Base-by-base conservation (phyloP, 2,888 invertebrate genomes). In the Kuschelorhynchus macadamiae region DNA sequence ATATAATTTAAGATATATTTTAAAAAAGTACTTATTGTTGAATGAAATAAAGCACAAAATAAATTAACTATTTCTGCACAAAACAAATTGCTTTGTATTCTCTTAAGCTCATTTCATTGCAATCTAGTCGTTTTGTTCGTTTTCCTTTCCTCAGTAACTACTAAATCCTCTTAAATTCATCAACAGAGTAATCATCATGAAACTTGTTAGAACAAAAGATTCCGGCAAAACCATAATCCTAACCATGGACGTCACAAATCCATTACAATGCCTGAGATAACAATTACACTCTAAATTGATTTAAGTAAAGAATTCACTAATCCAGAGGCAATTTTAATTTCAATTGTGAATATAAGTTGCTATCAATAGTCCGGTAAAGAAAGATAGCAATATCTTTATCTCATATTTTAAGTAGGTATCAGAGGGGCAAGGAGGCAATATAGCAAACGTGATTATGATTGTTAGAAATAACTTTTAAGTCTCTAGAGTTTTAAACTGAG, bases 151-250 rank as follows among this genome's bases (percentile, higher is more conserved):
- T 49, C 41, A 39, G 53, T 49, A 67, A 67, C 67, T 61, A 49
- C 41, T 39, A 67, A 67, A 67, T 61, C 67, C 67, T 61, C 67
- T 60, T 61, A 61, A 67, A 67, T 67, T 61, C 67, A 67, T 64
- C 62, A 62, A 53, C 62, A 53, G 30, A 32, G 62, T 44, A 62
- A 62, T 62, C 53, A 49, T 65, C 56, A 67, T 67, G 67, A 62
- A 67, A 67, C 60, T 67, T 67, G 67, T 61, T 67, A 62, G 56
- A 67, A 67, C 67, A 67, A 67, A 67, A 67, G 67, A 67, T 50
- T 55, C 61, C 56, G 42, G 41, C 53, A 53, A 67, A 67, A 67
- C 67, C 55, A 61, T 67, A 67, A 67, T 61, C 61, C 56, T 39
- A 53, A 49, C 67, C 67, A 61, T 49, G 47, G 49, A 67, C 61